phyloP scores from a whole-genome alignment of 2,113 vertebrate species.

The Oryzias javanicus region DNA sequence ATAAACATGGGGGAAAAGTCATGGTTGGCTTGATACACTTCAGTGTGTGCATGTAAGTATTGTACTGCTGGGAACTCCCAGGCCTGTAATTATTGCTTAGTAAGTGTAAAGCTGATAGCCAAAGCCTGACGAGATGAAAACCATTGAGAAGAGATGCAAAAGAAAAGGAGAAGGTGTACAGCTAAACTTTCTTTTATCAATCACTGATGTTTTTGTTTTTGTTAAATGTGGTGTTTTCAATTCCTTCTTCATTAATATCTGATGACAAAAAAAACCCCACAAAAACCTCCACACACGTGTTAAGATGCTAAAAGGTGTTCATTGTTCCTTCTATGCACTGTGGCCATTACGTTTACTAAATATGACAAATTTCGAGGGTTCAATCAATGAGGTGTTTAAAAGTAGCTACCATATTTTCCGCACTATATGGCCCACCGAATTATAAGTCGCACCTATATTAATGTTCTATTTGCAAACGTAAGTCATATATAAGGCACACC shows the following conservation, averaged over 20 bases:
- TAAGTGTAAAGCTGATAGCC: conserved; percentile 74
- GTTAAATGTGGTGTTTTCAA: too few relatives aligned
- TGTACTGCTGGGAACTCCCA: conserved; percentile 48
- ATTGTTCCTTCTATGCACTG: too few relatives aligned
- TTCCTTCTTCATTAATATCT: neutral
- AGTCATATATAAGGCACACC: too few relatives aligned
- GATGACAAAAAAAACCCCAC: neutral
- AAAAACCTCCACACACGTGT: neutral
- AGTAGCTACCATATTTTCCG: too few relatives aligned
- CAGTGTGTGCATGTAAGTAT: conserved; percentile 16
- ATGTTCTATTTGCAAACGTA: too few relatives aligned
- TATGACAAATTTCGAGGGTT: too few relatives aligned
- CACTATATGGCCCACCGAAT: too few relatives aligned
- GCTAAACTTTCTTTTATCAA: neutral
- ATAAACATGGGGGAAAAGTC: conserved; percentile 23
- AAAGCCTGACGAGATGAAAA: conserved; percentile 51
- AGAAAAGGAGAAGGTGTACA: neutral
- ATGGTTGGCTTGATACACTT: conserved; percentile 23
- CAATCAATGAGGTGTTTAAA: too few relatives aligned
- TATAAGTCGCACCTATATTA: too few relatives aligned
- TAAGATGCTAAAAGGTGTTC: too few relatives aligned
- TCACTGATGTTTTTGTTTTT: too few relatives aligned
- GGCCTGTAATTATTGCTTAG: conserved; percentile 71
- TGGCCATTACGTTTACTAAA: too few relatives aligned
- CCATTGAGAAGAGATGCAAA: conserved; percentile 17